Conservation (phyloP, 1,140 invertebrate species). For the Pinna nobilis region DNA sequence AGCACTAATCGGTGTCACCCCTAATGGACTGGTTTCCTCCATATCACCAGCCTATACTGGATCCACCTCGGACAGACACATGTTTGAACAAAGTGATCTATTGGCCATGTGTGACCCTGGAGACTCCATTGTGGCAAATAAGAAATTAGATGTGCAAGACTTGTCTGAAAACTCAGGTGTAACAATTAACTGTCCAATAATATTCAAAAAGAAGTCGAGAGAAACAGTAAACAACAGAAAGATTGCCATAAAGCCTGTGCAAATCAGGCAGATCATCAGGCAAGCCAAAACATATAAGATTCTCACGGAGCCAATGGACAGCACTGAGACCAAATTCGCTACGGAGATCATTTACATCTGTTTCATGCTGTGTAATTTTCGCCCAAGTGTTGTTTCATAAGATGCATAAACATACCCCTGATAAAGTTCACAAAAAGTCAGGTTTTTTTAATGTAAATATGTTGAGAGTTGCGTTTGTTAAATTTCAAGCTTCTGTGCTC, state of each 20-base stretch:
- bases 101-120: conserved; percentile 17
- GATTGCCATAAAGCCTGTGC: conserved; percentile 36
- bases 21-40: conserved; percentile 45
- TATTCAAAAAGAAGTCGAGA: conserved; percentile 35
- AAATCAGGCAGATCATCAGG: conserved; percentile 42
- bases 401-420: not conserved
- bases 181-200: conserved; percentile 26
- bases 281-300: conserved; percentile 46
- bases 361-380: conserved; percentile 45
- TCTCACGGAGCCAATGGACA: conserved; percentile 20
- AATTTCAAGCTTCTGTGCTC: not conserved
- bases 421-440: not conserved
- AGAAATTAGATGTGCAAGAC: conserved; percentile 48
- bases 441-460: not conserved
- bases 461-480: not conserved
- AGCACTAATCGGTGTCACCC: conserved; percentile 48
- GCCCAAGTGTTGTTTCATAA: not conserved
- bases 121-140: conserved; percentile 42
- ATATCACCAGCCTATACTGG: conserved; percentile 45
- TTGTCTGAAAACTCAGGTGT: conserved; percentile 20
- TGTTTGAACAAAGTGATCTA: conserved; percentile 37
- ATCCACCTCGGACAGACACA: conserved; percentile 43
- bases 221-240: conserved; percentile 22
- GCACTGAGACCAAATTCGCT: conserved; percentile 21
- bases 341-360: conserved; percentile 30